Base-by-base conservation (phyloP, 2,888 invertebrate species). In the Cheilosia vulpina region DNA sequence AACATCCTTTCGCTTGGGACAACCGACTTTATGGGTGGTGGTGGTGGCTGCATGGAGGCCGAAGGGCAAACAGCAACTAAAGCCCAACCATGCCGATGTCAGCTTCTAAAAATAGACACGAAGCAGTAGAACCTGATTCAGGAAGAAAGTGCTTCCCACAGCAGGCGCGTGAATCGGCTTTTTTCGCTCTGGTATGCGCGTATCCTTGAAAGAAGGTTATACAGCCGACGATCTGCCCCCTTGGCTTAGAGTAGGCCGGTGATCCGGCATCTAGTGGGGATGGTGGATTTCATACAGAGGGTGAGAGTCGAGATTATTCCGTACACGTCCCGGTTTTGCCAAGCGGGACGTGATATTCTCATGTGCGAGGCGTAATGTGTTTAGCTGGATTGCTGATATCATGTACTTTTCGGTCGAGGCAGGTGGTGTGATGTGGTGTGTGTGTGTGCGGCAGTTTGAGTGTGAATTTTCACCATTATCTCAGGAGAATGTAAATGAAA, bases 311-410 rank as follows among this genome's bases (percentile, higher is more conserved):
- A 31, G 76, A 85, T 80, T 71, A 85, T 85, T 85, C 85, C 62
- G 60, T 50, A 71, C 85, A 85, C 85, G 85, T 85, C 60, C 62
- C 38, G 75, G 31, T 60, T 71, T 68, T 68, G 65, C 55, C 76
- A 71, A 80, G 75, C 69, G 80, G 80, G 66, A 85, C 85, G 85
- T 85, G 85, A 80, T 80, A 72, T 55, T 71, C 78, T 72, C 65
- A 77, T 68, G 53, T 77, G 62, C 55, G 55, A 69, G 62, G 45
- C 69, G 58, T 75, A 79, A 84, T 75, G 75, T 71, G 69, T 84
- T 84, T 79, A 75, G 79, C 75, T 79, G 84, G 78, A 78, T 84
- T 84, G 79, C 84, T 69, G 79, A 75, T 84, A 79, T 79, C 79
- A 65, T 84, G 69, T 75, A 47, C 68, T 75, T 69, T 65, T 69